These are phyloP conservation scores for Drosophila bocki DNA, from an alignment of 1,140 invertebrate genomes.

Conservation along the genomic window DNA sequence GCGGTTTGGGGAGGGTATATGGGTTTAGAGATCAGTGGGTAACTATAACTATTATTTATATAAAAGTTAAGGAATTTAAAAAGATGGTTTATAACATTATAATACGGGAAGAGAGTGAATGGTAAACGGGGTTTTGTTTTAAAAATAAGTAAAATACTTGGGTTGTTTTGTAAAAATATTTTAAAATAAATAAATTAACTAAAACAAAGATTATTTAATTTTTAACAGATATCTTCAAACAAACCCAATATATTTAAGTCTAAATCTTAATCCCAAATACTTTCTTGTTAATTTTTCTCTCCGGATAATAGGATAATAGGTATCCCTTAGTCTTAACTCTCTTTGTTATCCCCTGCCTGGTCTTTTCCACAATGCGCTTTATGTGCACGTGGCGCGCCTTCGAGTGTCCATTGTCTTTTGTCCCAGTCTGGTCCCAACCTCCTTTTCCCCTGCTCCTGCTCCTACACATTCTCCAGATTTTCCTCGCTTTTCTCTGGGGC, in stretches of 20 bases:
- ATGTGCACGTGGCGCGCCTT: slow-evolving; percentile 52
- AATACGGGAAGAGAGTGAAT: background rate
- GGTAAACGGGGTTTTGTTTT: background rate
- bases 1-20: slow-evolving; percentile 9
- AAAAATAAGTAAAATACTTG: no score
- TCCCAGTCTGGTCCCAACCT: background rate
- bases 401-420: slow-evolving; percentile 45
- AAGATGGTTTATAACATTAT: background rate
- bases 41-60: background rate
- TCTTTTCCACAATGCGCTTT: slow-evolving; percentile 58
- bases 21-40: fast-evolving
- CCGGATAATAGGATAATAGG: background rate
- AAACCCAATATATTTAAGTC: no score
- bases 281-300: background rate
- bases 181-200: background rate
- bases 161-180: background rate
- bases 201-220: background rate
- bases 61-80: background rate
- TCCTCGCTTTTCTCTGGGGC: slow-evolving; percentile 19
- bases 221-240: background rate
- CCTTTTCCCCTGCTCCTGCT: background rate
- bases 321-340: slow-evolving; percentile 2
- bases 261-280: background rate
- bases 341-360: background rate
- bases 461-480: background rate